Percentiles rank a stretch among this genome's conserved stretches.
phyloP scores from a whole-genome alignment of 1,140 invertebrate genomes.

The Scaptomyza hsui region DNA sequence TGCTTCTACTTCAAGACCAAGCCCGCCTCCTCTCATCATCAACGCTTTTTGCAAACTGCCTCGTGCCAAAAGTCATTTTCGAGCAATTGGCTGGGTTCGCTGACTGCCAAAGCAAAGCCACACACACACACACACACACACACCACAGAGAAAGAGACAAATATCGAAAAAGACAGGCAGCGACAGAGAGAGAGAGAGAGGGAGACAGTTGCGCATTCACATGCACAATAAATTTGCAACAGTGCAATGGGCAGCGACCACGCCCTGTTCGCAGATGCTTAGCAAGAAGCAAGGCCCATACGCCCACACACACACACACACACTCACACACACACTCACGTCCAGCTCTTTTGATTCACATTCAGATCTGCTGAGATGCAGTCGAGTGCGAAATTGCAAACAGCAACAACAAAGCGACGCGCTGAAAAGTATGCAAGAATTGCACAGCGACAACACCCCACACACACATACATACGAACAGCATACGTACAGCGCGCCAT shows the following conservation, averaged over 20 bases:
- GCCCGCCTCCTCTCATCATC: background rate
- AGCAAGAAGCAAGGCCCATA: constrained; percentile 26
- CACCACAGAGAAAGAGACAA: background rate
- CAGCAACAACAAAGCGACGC: constrained; percentile 52
- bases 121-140: constrained; percentile 12
- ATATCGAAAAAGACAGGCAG: background rate
- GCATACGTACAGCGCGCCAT: constrained; percentile 20
- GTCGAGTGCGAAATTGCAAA: constrained; percentile 74
- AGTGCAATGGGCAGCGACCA: constrained; percentile 56
- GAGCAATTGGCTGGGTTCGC: constrained; percentile 71
- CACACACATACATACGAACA: background rate
- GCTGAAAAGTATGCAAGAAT: constrained; percentile 49
- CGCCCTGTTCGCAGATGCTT: constrained; percentile 52
- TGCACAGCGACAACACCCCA: background rate
- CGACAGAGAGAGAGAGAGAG: background rate
- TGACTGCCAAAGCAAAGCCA: constrained; percentile 47
- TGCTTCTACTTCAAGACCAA: no score
- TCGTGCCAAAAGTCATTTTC: constrained; percentile 79
- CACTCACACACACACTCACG: constrained; percentile 15
- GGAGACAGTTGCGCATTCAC: constrained; percentile 32
- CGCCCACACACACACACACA: constrained; percentile 9
- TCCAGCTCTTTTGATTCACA: constrained; percentile 18
- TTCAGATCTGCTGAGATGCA: constrained; percentile 58
- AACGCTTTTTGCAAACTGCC: constrained; percentile 42
- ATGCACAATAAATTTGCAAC: constrained; percentile 71